These are phyloP conservation scores for Aphaenogaster ashmeadi DNA, from an alignment of 1,140 invertebrate genomes.

Conservation along the genomic window DNA sequence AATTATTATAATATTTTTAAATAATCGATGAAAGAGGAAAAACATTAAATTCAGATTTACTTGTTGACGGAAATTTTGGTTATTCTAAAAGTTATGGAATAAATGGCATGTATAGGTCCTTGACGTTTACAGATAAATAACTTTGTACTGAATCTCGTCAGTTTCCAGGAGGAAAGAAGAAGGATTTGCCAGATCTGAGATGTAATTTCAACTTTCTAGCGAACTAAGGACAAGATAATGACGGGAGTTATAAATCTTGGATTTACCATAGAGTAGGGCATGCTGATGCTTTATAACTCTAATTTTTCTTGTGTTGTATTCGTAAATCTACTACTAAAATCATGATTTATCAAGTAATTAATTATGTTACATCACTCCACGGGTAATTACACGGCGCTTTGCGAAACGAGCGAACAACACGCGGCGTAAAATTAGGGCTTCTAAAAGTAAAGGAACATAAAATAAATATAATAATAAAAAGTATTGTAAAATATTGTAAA, in stretches of 20 bases:
- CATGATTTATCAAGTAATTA: conserved; percentile 53
- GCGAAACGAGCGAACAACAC: background rate
- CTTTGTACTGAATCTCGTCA: conserved; percentile 41
- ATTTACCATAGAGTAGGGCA: conserved; percentile 33
- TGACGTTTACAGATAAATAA: conserved; percentile 44
- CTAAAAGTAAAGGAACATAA: background rate
- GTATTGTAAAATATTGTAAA: background rate
- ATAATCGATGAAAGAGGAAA: conserved; percentile 5
- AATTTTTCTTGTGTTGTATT: conserved; percentile 45
- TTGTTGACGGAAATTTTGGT: conserved; percentile 26
- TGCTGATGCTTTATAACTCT: conserved; percentile 46
- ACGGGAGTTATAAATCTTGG: conserved; percentile 54
- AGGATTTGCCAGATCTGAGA: conserved; percentile 47
- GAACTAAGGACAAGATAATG: conserved; percentile 58
- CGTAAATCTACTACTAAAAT: conserved; percentile 46
- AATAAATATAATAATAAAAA: background rate
- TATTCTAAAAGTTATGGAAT: conserved; percentile 33
- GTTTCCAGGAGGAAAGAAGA: conserved; percentile 23
- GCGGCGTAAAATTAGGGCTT: background rate
- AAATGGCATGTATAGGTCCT: background rate
- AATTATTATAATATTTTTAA: background rate
- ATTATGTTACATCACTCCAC: conserved; percentile 8
- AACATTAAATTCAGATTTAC: background rate
- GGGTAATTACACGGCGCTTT: conserved; percentile 12
- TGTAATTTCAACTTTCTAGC: conserved; percentile 56